Evolutionary conservation across 2,888 invertebrate genomes (phyloP).

Genomic region (Scotopteryx bipunctaria): DNA sequence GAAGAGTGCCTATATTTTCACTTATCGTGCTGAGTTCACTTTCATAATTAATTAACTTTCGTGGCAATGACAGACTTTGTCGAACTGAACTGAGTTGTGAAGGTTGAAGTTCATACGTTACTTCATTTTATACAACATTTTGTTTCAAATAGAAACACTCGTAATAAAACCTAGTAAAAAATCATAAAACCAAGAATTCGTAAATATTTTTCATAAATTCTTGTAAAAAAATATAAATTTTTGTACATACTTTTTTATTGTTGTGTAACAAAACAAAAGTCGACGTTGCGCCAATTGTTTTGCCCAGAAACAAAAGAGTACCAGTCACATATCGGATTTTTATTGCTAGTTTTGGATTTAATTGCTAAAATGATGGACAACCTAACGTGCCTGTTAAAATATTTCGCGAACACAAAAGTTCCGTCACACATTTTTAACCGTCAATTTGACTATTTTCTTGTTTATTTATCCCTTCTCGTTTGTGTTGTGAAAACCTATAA

Average conservation of each 20-base stretch:
- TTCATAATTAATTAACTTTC: neutral
- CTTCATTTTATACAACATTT: too few species aligned
- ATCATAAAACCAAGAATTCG: too few species aligned
- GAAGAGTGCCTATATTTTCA: constrained; percentile 2
- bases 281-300: too few species aligned
- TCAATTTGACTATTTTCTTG: constrained; percentile 11
- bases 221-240: too few species aligned
- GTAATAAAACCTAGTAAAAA: too few species aligned
- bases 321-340: neutral
- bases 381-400: constrained; percentile 7
- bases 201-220: too few species aligned
- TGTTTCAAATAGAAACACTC: too few species aligned
- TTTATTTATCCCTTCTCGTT: constrained; percentile 3
- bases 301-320: neutral
- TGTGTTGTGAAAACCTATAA: constrained; percentile 18
- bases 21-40: neutral
- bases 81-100: neutral
- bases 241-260: too few species aligned
- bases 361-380: constrained; percentile 10
- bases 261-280: too few species aligned
- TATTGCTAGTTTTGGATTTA: neutral
- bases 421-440: constrained; percentile 9
- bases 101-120: neutral
- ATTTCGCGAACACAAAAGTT: constrained; percentile 5
- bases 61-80: neutral